phyloP scores from a whole-genome alignment of 2,888 invertebrate genomes.

The Dendrolimus pini region DNA sequence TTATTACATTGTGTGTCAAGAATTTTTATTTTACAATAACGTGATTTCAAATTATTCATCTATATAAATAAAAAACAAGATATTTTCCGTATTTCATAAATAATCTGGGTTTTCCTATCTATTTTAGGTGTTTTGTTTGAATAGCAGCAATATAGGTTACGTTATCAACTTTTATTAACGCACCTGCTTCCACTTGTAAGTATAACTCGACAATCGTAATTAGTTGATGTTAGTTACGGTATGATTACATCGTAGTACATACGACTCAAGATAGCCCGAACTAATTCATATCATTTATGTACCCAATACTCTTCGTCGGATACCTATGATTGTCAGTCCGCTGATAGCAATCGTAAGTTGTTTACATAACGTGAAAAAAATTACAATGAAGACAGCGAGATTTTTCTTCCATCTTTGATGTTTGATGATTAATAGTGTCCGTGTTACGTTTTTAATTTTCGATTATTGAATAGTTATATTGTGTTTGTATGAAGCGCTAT shows the following conservation, averaged over 20 bases:
- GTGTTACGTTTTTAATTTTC: background rate
- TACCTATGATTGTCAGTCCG: background rate
- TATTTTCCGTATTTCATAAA: too few relatives aligned
- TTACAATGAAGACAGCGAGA: background rate
- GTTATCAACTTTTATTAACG: conserved; percentile 28
- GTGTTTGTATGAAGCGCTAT: conserved; percentile 1
- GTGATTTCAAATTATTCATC: too few relatives aligned
- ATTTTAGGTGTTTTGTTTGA: too few relatives aligned
- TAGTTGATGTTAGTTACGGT: conserved; percentile 21
- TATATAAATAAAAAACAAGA: too few relatives aligned
- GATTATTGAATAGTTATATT: background rate
- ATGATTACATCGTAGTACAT: conserved; percentile 1
- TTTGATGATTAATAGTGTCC: background rate
- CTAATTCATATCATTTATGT: background rate
- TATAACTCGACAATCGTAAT: conserved; percentile 16
- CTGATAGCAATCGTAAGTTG: background rate
- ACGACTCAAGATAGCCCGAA: background rate
- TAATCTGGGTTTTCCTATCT: too few relatives aligned
- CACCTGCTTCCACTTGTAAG: conserved; percentile 22
- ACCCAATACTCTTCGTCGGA: background rate
- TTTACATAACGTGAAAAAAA: background rate
- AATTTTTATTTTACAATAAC: too few relatives aligned
- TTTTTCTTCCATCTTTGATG: background rate
- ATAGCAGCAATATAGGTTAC: conserved; percentile 35
- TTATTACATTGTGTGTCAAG: too few relatives aligned